Base-by-base conservation (phyloP, 1,140 invertebrate genomes). In the Kradibia gibbosae region DNA sequence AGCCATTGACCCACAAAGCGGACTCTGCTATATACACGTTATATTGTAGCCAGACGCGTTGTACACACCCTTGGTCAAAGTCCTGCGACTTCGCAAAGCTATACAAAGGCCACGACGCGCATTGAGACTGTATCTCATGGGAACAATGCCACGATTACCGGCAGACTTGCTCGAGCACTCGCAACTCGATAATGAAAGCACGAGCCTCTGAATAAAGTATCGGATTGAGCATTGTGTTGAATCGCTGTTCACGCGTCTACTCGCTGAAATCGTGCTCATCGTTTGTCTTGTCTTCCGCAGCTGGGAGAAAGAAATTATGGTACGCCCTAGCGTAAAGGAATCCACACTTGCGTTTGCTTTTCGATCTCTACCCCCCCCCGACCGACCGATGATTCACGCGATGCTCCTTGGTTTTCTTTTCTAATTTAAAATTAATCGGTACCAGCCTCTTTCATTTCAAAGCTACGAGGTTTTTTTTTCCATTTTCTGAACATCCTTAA, bases 111-210 rank as follows among this genome's bases (percentile, higher is more conserved):
- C 74, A 8, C 34, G 20, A n/a, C 7, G 62, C 36, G 28, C 70
- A 80, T 80, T 50, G 45, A 73, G 70, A 60, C 48, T 55, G 67
- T 50, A 53, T 80, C 78, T 73, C 55, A 39, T 67, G 20, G 13
- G 67, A 73, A 80, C 78, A 80, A 80, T 80, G 70, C 36, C 70
- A 3, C 55, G 78, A 60, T 80, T 80, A 80, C 67, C 22, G 36
- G 36, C 53, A 53, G 53, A 39, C 60, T 77, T 48, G 39, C 55
- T 57, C 28, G 76, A 31, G 42, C 3, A 31, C 17, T 13, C 42
- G 31, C 25, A 31, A 8, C 62, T 50, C 53, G 48, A 71, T 78
- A 78, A 78, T 67, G 62, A 78, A 78, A 78, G 31, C 39, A 28
- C 60, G 62, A 36, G 31, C 20, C 28, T 11, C 55, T 48, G 57